A percentile compares a stretch with the other conserved stretches of the same genome.
Conservation (phyloP, 2,888 invertebrate species). For the Hydrotaea cyrtoneurina region DNA sequence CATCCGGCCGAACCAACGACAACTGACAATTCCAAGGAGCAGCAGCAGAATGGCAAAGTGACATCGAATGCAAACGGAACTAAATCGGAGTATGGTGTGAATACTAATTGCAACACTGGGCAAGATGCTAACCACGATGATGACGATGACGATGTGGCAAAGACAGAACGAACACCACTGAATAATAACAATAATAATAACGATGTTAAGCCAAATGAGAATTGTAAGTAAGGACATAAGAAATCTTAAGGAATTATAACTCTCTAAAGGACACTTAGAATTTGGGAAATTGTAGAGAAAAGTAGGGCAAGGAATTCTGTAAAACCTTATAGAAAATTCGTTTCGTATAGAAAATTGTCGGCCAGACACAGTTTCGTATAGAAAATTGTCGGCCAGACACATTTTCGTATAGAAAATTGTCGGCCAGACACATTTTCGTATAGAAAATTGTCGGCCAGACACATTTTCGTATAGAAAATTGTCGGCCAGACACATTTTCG, state of each 20-base stretch:
- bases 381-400: too few species aligned
- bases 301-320: too few species aligned
- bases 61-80: conserved; percentile 51
- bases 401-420: not conserved
- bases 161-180: not conserved
- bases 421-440: too few species aligned
- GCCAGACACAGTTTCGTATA: not conserved
- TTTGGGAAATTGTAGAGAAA: too few species aligned
- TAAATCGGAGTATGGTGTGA: conserved; percentile 68
- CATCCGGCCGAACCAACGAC: conserved; percentile 57
- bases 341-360: too few species aligned
- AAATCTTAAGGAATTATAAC: too few species aligned
- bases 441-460: too few species aligned
- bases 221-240: not conserved
- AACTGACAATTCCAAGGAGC: conserved; percentile 48
- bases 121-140: conserved; percentile 65
- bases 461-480: too few species aligned
- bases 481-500: too few species aligned
- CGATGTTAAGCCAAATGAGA: not conserved
- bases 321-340: too few species aligned
- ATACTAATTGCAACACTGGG: conserved; percentile 60
- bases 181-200: not conserved
- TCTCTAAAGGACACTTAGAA: too few species aligned
- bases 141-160: not conserved
- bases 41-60: conserved; percentile 64